Evolutionary conservation across 2,888 invertebrate genomes (phyloP), one percentile per base, ranked within the genome.

Genomic region (Podotricha telesiphe): DNA sequence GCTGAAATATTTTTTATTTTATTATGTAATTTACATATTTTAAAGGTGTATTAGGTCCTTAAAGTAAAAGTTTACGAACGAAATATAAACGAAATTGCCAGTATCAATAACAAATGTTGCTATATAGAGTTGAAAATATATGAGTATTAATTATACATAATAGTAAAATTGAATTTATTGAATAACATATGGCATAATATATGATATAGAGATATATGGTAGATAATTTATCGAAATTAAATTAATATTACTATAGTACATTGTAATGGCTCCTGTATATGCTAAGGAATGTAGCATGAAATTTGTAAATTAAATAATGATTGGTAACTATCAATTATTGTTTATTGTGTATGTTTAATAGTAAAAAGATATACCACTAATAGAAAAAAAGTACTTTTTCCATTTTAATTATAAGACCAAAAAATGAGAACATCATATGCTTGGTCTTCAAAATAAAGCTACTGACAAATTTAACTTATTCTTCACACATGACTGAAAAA

Each of bases 21-120:
- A 37, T 19, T 17, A 3, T 22, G 5, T 2, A 53, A 42, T 56
- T 37, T 20, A 28, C 37, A 15, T 22, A 22, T 22, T 15, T 40
- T 58, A 65, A 34, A 56, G 22, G 22, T 64, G 17, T 51, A 8
- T 42, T 58, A 22, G 50, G 40, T 58, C 37, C 56, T 40, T 40
- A 28, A 48, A 66, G 58, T 19, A 51, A 42, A 45, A 50, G 2
- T 42, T 42, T 37, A 10, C 37, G 13, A 42, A 2, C 42, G 2
- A 34, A 34, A 17, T 37, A 28, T 37, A 10, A 17, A 55, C 5
- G 6, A 17, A 34, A 55, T 55, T 55, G 55, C 37, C 55, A 55
- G 34, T 37, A 55, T 55, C 6, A 37, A n/a, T 17, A 55, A 53
- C 17, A 17, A 17, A 47, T 17, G 17, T 17, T 17, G 17, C 28